Evolutionary conservation across 2,888 invertebrate species (phyloP), one percentile per base, ranked within the genome.

Genomic region (Hemaris fuciformis): DNA sequence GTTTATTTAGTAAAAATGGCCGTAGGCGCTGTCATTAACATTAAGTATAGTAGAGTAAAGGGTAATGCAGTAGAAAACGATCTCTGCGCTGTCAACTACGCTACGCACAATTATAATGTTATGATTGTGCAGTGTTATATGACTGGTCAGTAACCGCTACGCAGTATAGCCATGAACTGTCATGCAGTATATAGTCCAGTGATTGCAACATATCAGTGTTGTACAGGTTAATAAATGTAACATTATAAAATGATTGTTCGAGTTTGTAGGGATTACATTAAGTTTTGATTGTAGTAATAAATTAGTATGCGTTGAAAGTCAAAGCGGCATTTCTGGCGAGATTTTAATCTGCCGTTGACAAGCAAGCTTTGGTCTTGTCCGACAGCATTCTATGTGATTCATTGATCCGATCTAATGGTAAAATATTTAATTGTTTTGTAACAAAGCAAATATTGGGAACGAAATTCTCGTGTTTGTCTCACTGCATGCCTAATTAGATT

Each of bases 321-420:
- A 53, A 42, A 58, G 42, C 25, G 25, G 46, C 57, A 45, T 57
- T 57, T 61, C 45, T 57, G 56, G 20, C 15, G 43, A 61, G 61
- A 57, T 61, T 42, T 20, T 61, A 61, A 61, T 61, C 61, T 43
- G 31, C n/a, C 31, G 61, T 41, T 56, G 63, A 68, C 68, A 66
- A 63, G 60, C 46, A 46, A 59, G 57, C 38, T 60, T 53, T 41
- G 60, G 41, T 46, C 64, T 61, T 64, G 68, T 66, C 66, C 22
- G 18, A 43, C 68, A 22, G 63, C 70, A 68, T 68, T 71, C 64
- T 62, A n/a, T 45, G 62, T 69, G 71, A 72, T 72, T 72, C 71
- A 72, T 67, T 60, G 59, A 63, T 61, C 60, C 57, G 64, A 57
- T 66, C 43, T 57, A 43, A 57, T 67, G 64, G 57, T 63, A 66